Evolutionary conservation across 2,113 vertebrate species (phyloP).

Genomic region (Haplochromis burtoni): DNA sequence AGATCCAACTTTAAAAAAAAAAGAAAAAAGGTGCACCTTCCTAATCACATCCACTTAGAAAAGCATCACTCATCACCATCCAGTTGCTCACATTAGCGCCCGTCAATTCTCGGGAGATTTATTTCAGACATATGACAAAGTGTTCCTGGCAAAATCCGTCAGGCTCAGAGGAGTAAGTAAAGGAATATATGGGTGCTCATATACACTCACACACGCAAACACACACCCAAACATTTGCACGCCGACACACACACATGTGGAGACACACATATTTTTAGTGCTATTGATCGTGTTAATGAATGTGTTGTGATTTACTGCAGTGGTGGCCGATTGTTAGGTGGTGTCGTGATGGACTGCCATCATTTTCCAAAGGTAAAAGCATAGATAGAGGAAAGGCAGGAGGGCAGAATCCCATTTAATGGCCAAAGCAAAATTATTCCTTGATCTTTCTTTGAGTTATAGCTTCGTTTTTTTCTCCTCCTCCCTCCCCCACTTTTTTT

Average conservation of each 20-base stretch:
- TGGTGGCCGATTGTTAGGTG: constrained; percentile 56
- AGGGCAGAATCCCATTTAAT: constrained; percentile 57
- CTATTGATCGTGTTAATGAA: constrained; percentile 71
- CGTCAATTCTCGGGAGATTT: not conserved
- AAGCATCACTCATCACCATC: constrained; percentile 33
- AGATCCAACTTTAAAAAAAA: not conserved
- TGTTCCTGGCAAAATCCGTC: constrained; percentile 1
- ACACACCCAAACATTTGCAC: constrained; percentile 1
- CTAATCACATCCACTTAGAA: constrained; percentile 29
- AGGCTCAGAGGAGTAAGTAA: not conserved
- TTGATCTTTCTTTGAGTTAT: constrained; percentile 56
- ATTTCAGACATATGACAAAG: constrained; percentile 13
- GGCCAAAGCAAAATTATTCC: constrained; percentile 45
- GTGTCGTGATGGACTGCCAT: constrained; percentile 59
- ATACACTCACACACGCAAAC: not conserved
- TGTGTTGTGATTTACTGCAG: constrained; percentile 65
- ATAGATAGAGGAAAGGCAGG: constrained; percentile 41
- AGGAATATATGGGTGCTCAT: not conserved
- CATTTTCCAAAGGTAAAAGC: constrained; percentile 67
- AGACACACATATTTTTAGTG: constrained; percentile 32
- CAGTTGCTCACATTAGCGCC: constrained; percentile 23
- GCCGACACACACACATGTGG: not conserved
- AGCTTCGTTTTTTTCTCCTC: not conserved
- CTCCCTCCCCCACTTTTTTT: not conserved
- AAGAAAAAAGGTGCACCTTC: not conserved